These are phyloP conservation scores for Pristionchus mayeri DNA, from an alignment of 2,888 invertebrate genomes.

Conservation along the genomic window DNA sequence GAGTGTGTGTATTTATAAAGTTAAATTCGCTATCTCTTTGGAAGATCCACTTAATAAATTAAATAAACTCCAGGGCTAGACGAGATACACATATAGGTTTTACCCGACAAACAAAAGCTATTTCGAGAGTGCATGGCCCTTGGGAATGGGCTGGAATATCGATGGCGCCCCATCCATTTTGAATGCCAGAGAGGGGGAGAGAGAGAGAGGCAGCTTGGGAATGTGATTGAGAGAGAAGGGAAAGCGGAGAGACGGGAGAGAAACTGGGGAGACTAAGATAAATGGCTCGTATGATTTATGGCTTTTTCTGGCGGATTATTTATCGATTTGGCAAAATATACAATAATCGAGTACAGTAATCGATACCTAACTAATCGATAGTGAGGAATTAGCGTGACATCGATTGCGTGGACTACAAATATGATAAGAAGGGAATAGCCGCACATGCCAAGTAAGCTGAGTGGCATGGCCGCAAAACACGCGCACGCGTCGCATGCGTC, in stretches of 20 bases:
- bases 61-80: neutral
- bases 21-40: too few species aligned
- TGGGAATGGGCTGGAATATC: neutral
- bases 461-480: conserved; percentile 12
- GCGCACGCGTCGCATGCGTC: neutral
- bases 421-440: too few species aligned
- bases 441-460: too few species aligned
- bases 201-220: too few species aligned
- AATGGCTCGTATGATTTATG: neutral
- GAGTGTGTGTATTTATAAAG: neutral
- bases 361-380: too few species aligned
- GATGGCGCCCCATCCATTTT: too few species aligned
- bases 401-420: too few species aligned
- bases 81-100: neutral
- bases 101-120: neutral
- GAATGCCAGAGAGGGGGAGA: too few species aligned
- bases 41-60: neutral
- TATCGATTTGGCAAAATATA: neutral
- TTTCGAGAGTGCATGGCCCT: neutral
- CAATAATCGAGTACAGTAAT: neutral
- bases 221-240: neutral
- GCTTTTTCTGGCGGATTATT: neutral
- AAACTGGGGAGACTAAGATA: neutral
- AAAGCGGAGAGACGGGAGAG: neutral
- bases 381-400: too few species aligned